These are phyloP conservation scores for Alethe diademata DNA, from an alignment of 2,113 vertebrate species.

Conservation along the genomic window DNA sequence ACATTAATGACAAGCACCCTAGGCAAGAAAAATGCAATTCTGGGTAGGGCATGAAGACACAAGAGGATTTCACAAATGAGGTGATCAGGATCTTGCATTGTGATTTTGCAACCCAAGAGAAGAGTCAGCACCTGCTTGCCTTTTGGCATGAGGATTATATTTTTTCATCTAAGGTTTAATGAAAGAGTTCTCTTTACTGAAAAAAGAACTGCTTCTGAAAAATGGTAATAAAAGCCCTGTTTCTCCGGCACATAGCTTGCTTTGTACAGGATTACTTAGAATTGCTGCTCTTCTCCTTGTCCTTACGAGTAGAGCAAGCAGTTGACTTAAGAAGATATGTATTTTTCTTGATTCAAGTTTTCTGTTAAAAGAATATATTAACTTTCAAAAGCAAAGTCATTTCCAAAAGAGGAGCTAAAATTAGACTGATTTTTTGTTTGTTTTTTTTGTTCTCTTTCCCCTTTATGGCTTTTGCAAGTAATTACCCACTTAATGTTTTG, in stretches of 20 bases:
- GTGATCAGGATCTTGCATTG: neutral
- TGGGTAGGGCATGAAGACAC: neutral
- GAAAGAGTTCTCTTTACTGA: neutral
- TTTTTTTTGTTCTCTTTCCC: neutral
- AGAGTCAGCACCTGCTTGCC: neutral
- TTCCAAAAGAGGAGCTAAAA: constrained; percentile 45
- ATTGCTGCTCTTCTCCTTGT: neutral
- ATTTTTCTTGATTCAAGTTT: constrained; percentile 20
- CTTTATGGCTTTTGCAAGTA: constrained; percentile 51
- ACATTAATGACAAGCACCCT: neutral
- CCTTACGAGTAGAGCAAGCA: neutral
- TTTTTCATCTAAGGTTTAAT: neutral
- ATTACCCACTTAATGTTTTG: constrained; percentile 54
- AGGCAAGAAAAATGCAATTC: neutral
- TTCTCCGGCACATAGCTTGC: neutral
- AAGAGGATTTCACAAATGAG: neutral
- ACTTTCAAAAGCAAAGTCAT: constrained; percentile 36
- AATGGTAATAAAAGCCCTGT: neutral
- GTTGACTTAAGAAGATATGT: neutral
- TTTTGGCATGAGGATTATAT: neutral
- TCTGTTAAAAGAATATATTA: neutral
- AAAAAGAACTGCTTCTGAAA: neutral
- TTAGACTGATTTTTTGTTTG: neutral
- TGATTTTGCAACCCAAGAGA: neutral
- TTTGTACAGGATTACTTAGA: neutral